Base-by-base conservation (phyloP, 1,140 invertebrate genomes). In the Calephelis nemesis region DNA sequence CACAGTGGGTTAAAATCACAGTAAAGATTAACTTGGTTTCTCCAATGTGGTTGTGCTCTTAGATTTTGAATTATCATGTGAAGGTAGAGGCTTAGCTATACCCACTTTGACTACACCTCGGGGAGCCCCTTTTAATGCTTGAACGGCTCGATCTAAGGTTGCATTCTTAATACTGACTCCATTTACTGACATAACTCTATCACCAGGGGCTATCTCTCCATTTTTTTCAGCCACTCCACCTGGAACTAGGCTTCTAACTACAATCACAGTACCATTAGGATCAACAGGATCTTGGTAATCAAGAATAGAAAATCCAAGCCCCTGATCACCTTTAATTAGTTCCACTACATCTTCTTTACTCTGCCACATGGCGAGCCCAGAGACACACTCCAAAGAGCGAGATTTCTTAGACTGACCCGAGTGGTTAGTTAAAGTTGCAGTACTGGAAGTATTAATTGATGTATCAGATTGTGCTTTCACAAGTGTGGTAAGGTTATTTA, bases 221-320 rank as follows among this genome's bases (percentile, higher is more conserved):
- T 97, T 96, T 79, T 95, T 94, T 91, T 98, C 96, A 42, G 98
- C 97, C 40, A 97, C 95, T 63, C 98, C 97, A 71, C 97, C 97
- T 39, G 98, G 97, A 39, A 99, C 98, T 54, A 99, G 93, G 83
- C 97, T 98, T 69, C 98, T 93, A 68, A 99, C 97, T 42, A 99
- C 98, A 85, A 99, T 99, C 42, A 99, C 97, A 65, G 97, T 98
- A 72, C 97, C 96, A 73, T 95, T 94, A 7, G 96, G 95, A 90
- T 98, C 97, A 74, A 97, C 92, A 1, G 97, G 97, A 91, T 98
- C 97, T 92, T 97, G 94, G 88, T 99, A 99, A 91, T 99, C 98
- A 49, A 99, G 93, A 72, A 99, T 98, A 71, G 97, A 98, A 91
- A 99, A 99, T 60, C 98, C 98, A 12, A 99, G 94, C 5, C 98